phyloP scores from a whole-genome alignment of 2,888 invertebrate species.

The Melanostoma scalare region DNA sequence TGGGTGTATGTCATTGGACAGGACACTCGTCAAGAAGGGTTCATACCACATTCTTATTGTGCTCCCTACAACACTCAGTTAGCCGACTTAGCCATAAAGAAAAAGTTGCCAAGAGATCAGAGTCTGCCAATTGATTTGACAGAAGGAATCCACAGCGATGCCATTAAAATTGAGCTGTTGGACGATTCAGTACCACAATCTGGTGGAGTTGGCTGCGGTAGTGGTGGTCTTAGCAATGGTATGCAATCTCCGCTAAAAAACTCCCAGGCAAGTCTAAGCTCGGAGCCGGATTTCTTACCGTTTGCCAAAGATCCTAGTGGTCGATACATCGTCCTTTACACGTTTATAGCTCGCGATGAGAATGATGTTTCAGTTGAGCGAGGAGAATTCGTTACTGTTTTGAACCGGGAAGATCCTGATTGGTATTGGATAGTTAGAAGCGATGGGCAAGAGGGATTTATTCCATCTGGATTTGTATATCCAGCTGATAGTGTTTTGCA shows the following conservation, averaged over 20 bases:
- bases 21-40: constrained; percentile 94
- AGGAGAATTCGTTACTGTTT: constrained; percentile 97
- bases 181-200: constrained; percentile 66
- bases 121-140: constrained; percentile 83
- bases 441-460: constrained; percentile 97
- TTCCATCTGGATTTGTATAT: constrained; percentile 96
- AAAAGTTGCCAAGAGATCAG: constrained; percentile 90
- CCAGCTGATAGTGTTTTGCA: constrained; percentile 91
- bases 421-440: constrained; percentile 98
- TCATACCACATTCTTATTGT: constrained; percentile 96
- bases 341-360: constrained; percentile 95
- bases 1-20: constrained; percentile 98
- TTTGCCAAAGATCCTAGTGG: constrained; percentile 93
- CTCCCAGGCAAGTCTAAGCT: constrained; percentile 82
- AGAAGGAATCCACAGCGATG: constrained; percentile 76
- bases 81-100: constrained; percentile 92
- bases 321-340: constrained; percentile 95
- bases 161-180: constrained; percentile 69
- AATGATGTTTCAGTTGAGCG: constrained; percentile 96
- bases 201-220: constrained; percentile 64
- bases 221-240: constrained; percentile 63
- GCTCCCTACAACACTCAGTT: constrained; percentile 91
- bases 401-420: constrained; percentile 96
- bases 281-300: constrained; percentile 86
- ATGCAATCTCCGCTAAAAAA: constrained; percentile 77